Evolutionary conservation across 2,888 invertebrate genomes (phyloP), one percentile per base, ranked within the genome.

Genomic region (Ichneumon xanthorius): DNA sequence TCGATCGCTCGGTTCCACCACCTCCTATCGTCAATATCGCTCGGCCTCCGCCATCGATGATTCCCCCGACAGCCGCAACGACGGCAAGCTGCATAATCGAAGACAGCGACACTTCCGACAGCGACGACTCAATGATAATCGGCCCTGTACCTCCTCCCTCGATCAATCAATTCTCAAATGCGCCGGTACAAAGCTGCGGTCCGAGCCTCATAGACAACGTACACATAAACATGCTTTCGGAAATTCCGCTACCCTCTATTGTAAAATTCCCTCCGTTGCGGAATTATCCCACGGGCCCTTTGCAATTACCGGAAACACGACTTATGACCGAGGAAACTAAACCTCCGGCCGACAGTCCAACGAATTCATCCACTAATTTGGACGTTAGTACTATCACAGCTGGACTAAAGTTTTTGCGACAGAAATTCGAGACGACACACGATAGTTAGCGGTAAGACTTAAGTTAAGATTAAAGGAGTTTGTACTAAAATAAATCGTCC

Each of bases 381-480:
- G 86, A 92, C 37, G 88, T 90, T 67, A 88, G 90, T 19, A 90
- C 80, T 14, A 92, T 92, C 48, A 80, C 86, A 33, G 92, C 91
- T 40, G 92, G 92, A 22, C 87, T 92, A 4, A 91, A 89, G 80
- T 93, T 89, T 84, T 89, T 93, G 68, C 88, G 93, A 86, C 87
- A 90, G 71, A 91, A 91, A 79, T 93, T 92, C 81, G 93, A 93
- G 76, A 85, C 89, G 45, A 87, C 78, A 71, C 84, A 86, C 2
- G 78, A 88, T 53, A 88, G 78, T 72, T 86, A 78, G 75, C 72
- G 53, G 68, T 61, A 61, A n/a, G 75, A 72, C 45, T 73, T 65
- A 75, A 33, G 76, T 63, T 67, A 22, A 14, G 65, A 53, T 37
- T 40, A 26, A 72, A 72, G 16, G 37, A n/a, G 63, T 40, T 71